Conservation (phyloP, 2,797 vertebrate genomes). For the Alfaro cultratus region DNA sequence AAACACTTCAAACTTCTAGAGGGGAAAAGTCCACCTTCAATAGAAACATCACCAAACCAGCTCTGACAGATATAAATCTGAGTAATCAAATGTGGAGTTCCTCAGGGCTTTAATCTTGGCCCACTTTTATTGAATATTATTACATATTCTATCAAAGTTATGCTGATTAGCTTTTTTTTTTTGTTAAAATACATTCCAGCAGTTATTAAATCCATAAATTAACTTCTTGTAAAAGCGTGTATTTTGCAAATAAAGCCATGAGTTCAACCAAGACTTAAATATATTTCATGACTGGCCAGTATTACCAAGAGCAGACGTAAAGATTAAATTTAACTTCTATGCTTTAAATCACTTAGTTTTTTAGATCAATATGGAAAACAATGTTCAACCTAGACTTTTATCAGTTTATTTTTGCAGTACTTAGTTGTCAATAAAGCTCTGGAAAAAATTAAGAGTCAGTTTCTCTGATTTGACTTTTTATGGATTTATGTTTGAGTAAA, state of each 20-base stretch:
- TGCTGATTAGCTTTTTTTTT: not conserved
- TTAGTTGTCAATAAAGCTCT: not conserved
- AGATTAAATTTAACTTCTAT: not conserved
- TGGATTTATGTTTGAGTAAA: too few species aligned
- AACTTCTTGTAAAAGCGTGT: not conserved
- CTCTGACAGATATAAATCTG: not conserved
- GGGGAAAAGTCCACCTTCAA: not conserved
- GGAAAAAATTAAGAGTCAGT: too few species aligned
- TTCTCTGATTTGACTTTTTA: too few species aligned
- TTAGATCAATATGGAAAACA: not conserved
- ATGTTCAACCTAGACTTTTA: not conserved
- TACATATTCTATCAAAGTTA: not conserved
- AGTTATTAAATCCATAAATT: not conserved
- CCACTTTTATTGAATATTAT: not conserved
- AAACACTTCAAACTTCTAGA: not conserved
- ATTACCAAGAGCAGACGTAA: not conserved
- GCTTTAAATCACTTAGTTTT: not conserved
- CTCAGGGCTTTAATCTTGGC: not conserved
- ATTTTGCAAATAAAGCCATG: not conserved
- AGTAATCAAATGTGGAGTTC: not conserved
- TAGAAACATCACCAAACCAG: not conserved
- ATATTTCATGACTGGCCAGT: not conserved
- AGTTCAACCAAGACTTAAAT: not conserved
- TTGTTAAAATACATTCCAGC: not conserved
- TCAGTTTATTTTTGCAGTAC: not conserved